Conservation (phyloP, 2,113 vertebrate genomes). For the Cardinalis cardinalis region DNA sequence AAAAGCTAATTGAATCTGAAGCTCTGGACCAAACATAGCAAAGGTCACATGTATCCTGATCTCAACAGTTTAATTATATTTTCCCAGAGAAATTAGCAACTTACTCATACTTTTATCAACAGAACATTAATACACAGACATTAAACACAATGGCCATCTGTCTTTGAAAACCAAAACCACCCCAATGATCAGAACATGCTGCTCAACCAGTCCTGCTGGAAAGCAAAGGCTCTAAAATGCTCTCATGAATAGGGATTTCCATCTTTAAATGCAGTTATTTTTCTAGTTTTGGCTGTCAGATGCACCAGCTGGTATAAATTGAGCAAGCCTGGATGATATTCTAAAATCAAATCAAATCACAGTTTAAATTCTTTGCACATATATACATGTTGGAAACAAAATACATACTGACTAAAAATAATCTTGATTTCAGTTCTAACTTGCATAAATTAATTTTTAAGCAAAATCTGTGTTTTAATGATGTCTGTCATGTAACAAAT, state of each 20-base stretch:
- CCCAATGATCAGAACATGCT: background rate
- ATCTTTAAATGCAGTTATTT: constrained; percentile 27
- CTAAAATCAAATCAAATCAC: background rate
- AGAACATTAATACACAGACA: constrained; percentile 22
- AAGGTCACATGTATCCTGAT: background rate
- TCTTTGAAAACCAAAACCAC: background rate
- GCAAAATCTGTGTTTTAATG: background rate
- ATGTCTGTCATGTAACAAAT: background rate
- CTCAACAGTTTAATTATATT: background rate
- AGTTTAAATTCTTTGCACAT: constrained; percentile 7
- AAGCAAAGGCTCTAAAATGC: background rate
- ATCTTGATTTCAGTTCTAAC: background rate
- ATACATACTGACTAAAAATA: background rate
- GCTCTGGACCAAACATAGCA: background rate
- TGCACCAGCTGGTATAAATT: constrained; percentile 23
- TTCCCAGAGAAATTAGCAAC: constrained; percentile 26
- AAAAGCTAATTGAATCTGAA: background rate
- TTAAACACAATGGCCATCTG: constrained; percentile 32
- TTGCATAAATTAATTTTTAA: background rate
- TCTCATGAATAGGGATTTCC: constrained; percentile 47
- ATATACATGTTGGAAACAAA: background rate
- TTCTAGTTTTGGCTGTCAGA: constrained; percentile 39
- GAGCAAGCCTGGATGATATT: background rate
- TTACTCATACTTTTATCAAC: constrained; percentile 42
- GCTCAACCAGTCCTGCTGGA: constrained; percentile 25